These are phyloP conservation scores for Lepus timidus DNA, from an alignment of 2,113 vertebrate genomes.

Conservation along the genomic window DNA sequence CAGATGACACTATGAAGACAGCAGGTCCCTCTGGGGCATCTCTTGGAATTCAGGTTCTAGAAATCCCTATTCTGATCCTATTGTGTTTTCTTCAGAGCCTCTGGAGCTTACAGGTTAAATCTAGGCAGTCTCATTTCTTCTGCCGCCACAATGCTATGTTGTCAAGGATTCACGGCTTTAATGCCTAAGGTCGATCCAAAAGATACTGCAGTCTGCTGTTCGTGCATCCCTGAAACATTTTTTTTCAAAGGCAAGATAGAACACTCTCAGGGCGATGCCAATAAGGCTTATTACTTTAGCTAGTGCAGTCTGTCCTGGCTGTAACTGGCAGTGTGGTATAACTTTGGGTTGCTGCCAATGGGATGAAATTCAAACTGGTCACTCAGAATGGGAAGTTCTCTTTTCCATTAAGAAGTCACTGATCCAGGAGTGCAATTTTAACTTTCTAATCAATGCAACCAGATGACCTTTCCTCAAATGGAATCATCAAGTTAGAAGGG, in stretches of 20 bases:
- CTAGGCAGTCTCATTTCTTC: background rate
- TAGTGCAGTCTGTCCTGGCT: background rate
- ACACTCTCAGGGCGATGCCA: background rate
- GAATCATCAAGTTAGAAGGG: background rate
- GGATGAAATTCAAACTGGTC: constrained; percentile 46
- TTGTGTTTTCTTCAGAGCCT: background rate
- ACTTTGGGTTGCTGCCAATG: background rate
- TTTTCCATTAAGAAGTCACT: constrained; percentile 36
- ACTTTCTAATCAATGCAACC: constrained; percentile 50
- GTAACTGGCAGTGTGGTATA: background rate
- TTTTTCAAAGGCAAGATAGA: constrained; percentile 35
- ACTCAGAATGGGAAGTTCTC: constrained; percentile 43
- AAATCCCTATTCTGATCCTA: background rate
- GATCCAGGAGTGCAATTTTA: constrained; percentile 29
- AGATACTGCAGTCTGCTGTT: background rate
- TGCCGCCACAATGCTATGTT: background rate
- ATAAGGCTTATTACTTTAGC: background rate
- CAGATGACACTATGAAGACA: background rate
- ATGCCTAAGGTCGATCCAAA: background rate
- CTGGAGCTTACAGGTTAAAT: background rate
- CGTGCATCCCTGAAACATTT: background rate
- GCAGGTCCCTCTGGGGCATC: background rate
- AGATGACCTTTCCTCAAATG: constrained; percentile 49
- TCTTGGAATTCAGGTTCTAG: background rate
- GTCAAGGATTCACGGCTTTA: background rate